These are phyloP conservation scores for Riparia riparia DNA, from an alignment of 2,113 vertebrate species.

Conservation along the genomic window DNA sequence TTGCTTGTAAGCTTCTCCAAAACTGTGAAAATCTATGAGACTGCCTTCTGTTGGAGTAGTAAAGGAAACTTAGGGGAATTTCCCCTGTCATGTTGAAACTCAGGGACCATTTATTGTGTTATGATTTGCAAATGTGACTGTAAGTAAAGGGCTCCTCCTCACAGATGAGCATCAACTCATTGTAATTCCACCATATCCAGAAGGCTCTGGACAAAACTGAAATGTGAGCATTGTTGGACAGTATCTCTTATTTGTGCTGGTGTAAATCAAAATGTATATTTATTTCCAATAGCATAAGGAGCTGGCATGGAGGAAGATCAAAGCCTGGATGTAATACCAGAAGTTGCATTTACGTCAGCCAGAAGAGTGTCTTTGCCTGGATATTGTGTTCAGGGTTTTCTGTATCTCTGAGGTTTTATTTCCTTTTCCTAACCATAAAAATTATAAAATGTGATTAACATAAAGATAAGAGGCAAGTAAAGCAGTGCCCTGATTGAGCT, in stretches of 20 bases:
- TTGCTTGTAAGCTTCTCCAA: neutral
- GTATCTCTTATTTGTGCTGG: neutral
- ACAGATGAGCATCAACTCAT: neutral
- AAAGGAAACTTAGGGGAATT: slow-evolving; percentile 3
- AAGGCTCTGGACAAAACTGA: neutral
- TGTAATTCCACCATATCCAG: neutral
- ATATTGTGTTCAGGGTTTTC: slow-evolving; percentile 4
- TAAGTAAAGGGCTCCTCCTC: neutral
- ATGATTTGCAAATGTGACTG: neutral
- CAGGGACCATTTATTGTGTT: neutral
- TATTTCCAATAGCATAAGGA: neutral
- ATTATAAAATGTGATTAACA: slow-evolving; percentile 10
- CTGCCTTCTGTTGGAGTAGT: neutral
- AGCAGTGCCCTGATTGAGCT: neutral
- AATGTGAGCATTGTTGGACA: neutral
- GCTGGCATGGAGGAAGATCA: neutral
- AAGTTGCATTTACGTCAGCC: neutral
- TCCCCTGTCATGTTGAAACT: slow-evolving; percentile 1
- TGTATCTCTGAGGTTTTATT: slow-evolving; percentile 10
- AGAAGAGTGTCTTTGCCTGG: neutral
- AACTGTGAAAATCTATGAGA: neutral
- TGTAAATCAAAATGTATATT: neutral
- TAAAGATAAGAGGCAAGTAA: neutral
- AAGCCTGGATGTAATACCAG: neutral
- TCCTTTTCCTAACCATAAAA: slow-evolving; percentile 45